Evolutionary conservation across 2,113 vertebrate species (phyloP), one percentile per base, ranked within the genome.

Genomic region (Scopus umbretta): DNA sequence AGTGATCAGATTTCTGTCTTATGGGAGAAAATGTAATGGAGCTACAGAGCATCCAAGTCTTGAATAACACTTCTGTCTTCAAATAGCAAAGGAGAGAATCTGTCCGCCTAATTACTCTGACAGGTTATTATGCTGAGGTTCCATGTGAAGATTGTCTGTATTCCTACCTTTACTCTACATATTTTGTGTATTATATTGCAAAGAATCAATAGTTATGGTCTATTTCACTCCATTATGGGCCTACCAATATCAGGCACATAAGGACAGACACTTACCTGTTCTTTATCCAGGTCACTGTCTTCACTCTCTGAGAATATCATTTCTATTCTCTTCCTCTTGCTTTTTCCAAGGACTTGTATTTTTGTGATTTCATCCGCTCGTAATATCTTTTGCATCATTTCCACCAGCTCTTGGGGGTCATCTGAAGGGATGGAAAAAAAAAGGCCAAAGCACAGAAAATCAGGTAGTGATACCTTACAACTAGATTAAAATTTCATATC

Each of bases 321-420:
- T 93, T 98, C 97, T 55, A 97, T 98, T 79, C 97, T 97, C 94
- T 98, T 98, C 92, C 97, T 97, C 90, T 98, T 98, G 79, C 97
- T 88, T 97, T 97, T 98, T 86, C 97, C 96, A 95, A 98, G 84
- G 58, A 97, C 95, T 90, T 98, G 97, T 74, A 96, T 86, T 91
- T 97, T 95, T 50, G 95, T 96, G 78, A 97, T 95, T 92, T 97
- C 97, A 97, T 98, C 97, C 38, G 96, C 96, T 88, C 4, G 93
- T 53, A 98, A 29, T 93, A 97, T 97, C 73, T 96, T 98, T 87
- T 98, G 97, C 97, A 98, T 98, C 93, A 98, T 98, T 93, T 97
- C 92, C 73, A 94, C 85, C 73, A 96, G 91, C 91, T 97, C 95
- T 76, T 96, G 95, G 53, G 96, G 82, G 61, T 96, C 95, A 93